These are phyloP conservation scores for Radopholus similis DNA, from an alignment of 1,140 invertebrate species.

Conservation along the genomic window DNA sequence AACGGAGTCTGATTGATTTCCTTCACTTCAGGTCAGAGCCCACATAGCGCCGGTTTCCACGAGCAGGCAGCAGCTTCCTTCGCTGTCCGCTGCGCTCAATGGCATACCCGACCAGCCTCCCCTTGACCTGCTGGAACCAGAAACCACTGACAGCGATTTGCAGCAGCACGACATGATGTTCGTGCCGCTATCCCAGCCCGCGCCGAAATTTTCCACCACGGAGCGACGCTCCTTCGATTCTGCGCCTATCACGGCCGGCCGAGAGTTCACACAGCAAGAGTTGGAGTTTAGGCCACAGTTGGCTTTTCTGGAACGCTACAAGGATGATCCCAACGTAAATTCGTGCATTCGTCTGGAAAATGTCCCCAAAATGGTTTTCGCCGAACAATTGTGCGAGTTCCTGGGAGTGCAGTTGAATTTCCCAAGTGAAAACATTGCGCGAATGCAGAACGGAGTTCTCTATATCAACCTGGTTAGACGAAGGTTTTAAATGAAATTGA, in stretches of 20 bases:
- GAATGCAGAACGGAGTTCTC: neutral
- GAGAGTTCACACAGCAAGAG: neutral
- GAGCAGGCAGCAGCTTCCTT: neutral
- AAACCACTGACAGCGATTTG: neutral
- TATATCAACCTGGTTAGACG: neutral
- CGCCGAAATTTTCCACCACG: neutral
- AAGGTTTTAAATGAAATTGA: neutral
- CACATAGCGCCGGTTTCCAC: too few relatives aligned
- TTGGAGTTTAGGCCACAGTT: neutral
- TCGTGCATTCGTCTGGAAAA: slow-evolving; percentile 11
- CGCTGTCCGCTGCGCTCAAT: neutral
- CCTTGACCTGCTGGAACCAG: slow-evolving; percentile 9
- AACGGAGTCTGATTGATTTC: neutral
- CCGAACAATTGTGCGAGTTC: slow-evolving; percentile 11
- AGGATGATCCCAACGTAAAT: neutral
- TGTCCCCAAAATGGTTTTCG: slow-evolving; percentile 10
- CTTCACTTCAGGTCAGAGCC: too few relatives aligned
- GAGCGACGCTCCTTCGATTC: neutral
- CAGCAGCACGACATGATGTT: too few relatives aligned
- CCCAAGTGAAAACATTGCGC: slow-evolving; percentile 10
- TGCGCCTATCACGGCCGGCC: neutral
- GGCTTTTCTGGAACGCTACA: slow-evolving; percentile 4
- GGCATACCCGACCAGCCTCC: slow-evolving; percentile 13
- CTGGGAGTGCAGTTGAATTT: slow-evolving; percentile 7
- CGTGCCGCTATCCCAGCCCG: neutral